Evolutionary conservation across 2,113 vertebrate genomes (phyloP), one percentile per base, ranked within the genome.

Genomic region (Noctilio leporinus): DNA sequence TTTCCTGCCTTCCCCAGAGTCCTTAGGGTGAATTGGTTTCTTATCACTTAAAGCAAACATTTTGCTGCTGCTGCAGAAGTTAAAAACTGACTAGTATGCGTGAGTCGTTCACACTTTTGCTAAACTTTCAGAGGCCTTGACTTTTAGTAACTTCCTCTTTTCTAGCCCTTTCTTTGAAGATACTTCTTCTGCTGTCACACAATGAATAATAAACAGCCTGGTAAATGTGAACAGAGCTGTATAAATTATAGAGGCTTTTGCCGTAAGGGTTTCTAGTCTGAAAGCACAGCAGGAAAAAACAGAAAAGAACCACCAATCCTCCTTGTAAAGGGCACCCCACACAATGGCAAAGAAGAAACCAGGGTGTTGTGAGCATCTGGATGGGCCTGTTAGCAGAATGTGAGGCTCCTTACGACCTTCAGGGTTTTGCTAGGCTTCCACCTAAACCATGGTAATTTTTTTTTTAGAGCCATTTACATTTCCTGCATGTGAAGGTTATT

Each of bases 171-270:
- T 53, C 83, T 93, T 80, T 94, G 67, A 94, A 81, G 77, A 75
- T 91, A 19, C 59, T 81, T 43, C 72, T 75, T 67, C 49, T 93
- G 62, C 83, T 80, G 2, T 89, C 83, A 11, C 51, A 86, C 20
- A 57, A 2, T 59, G 70, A 91, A 77, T 91, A 87, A 81, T 85
- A 91, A 92, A 82, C 10, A 89, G 55, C 53, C 47, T n/a, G 43
- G 51, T 35, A 76, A 62, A 93, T 87, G 75, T 82, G 80, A 76
- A 47, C 10, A 70, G 81, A 45, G n/a, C 86, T 91, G 5, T 84
- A 82, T 96, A 87, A 93, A 95, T 97, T 93, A 84, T 55, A 86
- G 70, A 93, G 57, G 38, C 49, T 91, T 91, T 91, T 84, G 65
- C 86, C 70, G 17, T 0, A 0, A 76, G 35, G 33, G n/a, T 82